These are phyloP conservation scores for Spilosoma lubricipeda DNA, from an alignment of 2,888 invertebrate species.

Conservation along the genomic window DNA sequence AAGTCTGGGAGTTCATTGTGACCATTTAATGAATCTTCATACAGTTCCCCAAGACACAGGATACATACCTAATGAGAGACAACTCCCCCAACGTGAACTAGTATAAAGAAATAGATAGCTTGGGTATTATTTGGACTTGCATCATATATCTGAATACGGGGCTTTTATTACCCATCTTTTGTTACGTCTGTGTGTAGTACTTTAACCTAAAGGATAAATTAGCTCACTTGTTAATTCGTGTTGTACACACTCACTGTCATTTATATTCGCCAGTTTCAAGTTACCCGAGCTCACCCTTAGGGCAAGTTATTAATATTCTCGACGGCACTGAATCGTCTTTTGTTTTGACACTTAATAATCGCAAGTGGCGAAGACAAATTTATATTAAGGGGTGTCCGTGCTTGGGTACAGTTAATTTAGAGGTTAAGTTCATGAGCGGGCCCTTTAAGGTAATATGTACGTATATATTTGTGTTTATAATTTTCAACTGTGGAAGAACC, in stretches of 20 bases:
- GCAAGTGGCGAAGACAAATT: not conserved
- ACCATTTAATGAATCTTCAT: too few relatives aligned
- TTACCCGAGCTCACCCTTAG: not conserved
- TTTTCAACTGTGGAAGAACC: not conserved
- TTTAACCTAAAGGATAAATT: not conserved
- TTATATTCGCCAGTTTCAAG: not conserved
- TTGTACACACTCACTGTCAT: not conserved
- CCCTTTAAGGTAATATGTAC: not conserved
- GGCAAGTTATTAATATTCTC: slow-evolving; percentile 1
- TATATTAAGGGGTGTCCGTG: not conserved
- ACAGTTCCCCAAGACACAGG: not conserved
- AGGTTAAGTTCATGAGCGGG: not conserved
- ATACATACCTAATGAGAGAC: not conserved
- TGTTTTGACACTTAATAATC: slow-evolving; percentile 3
- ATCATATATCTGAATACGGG: too few relatives aligned
- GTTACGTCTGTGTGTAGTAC: too few relatives aligned
- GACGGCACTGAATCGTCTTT: not conserved
- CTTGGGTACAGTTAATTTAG: not conserved
- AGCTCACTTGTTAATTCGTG: not conserved
- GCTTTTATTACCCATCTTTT: too few relatives aligned
- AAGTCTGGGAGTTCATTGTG: too few relatives aligned
- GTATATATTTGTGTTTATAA: not conserved
- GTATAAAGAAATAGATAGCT: too few relatives aligned
- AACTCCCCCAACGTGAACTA: too few relatives aligned
- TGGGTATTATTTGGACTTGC: too few relatives aligned